These are phyloP conservation scores for Coreius guichenoti DNA, from an alignment of 2,797 vertebrate species.

Conservation along the genomic window DNA sequence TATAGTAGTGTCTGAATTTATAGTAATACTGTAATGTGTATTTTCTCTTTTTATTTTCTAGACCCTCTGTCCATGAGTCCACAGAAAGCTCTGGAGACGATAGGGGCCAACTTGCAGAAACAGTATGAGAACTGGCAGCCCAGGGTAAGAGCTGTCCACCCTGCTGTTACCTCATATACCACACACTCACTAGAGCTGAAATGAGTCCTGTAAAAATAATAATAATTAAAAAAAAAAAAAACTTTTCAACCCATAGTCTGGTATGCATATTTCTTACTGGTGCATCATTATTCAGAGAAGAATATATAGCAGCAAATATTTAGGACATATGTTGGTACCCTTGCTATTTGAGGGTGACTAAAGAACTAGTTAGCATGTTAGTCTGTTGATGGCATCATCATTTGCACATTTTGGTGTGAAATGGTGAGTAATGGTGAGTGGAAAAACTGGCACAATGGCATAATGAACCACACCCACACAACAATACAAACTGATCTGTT, in stretches of 20 bases:
- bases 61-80: conserved; percentile 98
- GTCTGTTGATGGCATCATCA: neutral
- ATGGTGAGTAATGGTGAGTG: neutral
- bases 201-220: neutral
- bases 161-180: neutral
- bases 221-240: too few species aligned
- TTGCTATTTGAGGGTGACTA: neutral
- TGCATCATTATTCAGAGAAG: neutral
- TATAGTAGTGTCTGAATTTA: neutral
- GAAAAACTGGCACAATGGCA: neutral
- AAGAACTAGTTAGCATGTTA: neutral
- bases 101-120: conserved; percentile 96
- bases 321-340: neutral
- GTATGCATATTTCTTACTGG: neutral
- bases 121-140: conserved; percentile 99
- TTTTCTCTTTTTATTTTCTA: conserved; percentile 67
- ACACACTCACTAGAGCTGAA: neutral
- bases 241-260: neutral
- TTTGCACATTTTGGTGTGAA: neutral
- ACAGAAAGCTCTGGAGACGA: conserved; percentile 97
- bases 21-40: conserved; percentile 9
- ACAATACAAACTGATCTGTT: too few species aligned
- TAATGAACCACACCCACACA: neutral
- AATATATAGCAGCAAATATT: neutral
- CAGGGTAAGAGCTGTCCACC: conserved; percentile 80